Evolutionary conservation across 2,797 vertebrate genomes (phyloP), one percentile per base, ranked within the genome.

Genomic region (Limnodromus scolopaceus): DNA sequence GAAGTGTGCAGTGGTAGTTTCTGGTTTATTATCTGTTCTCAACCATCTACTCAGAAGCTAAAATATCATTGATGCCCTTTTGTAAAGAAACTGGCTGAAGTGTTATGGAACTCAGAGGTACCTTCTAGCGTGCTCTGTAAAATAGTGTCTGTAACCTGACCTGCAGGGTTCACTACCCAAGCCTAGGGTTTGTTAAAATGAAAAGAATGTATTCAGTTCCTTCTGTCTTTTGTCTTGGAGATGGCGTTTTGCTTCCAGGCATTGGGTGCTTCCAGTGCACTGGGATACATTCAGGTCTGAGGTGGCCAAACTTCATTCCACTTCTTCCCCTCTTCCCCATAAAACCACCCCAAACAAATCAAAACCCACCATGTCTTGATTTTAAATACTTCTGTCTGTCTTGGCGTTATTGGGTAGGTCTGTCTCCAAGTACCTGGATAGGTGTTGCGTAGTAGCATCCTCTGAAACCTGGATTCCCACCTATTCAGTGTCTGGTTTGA

Each of bases 401-500:
- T 2, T 41, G 51, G 18, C 36, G 57, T 77, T 45, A 16, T 10
- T 6, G 39, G 28, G 18, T 17, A 14, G 32, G 5, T 17, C 1
- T 34, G 14, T 58, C n/a, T 68, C 28, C 9, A 5, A 13, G 38
- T 9, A 14, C 4, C 0, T 10, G 43, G 49, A 1, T 18, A 13
- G 43, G 28, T 27, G 45, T 71, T 38, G 16, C 3, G 2, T 27
- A 20, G 61, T 46, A 41, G 61, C n/a, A 23, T 76, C 49, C 23
- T 45, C 28, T 46, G 63, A 57, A 27, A 14, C 17, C 27, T 41
- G 19, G 17, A 12, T 60, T 81, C 20, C 48, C 46, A 9, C 16
- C 34, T 53, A 0, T 34, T 51, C 19, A 3, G 28, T 43, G 20
- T 43, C 23, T 27, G 9, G n/a, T 54, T 12, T 36, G 25, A 15